A percentile compares a stretch with the other conserved stretches of the same genome.
Evolutionary conservation across 2,888 invertebrate species (phyloP).

Genomic region (Elysia crispata): DNA sequence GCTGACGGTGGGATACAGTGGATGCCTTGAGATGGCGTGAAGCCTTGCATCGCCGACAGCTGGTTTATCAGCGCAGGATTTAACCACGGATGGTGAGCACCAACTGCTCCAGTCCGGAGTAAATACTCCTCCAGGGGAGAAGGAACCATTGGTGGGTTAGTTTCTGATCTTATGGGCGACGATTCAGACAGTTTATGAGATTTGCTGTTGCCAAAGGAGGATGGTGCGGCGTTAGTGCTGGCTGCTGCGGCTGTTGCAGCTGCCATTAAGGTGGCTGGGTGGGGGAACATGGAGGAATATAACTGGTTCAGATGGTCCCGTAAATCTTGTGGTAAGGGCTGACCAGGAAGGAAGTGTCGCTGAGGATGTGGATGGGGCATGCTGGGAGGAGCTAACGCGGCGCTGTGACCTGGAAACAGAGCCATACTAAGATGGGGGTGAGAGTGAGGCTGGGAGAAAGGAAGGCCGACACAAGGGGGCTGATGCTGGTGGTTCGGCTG

Average conservation of each 20-base stretch:
- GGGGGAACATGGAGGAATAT: not conserved
- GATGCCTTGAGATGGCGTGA: too few species aligned
- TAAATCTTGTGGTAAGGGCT: not conserved
- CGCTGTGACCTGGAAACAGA: not conserved
- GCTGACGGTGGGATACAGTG: slow-evolving; percentile 1
- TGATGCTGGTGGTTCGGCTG: too few species aligned
- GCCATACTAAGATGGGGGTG: too few species aligned
- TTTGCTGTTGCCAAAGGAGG: slow-evolving; percentile 11
- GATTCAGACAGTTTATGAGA: slow-evolving; percentile 50
- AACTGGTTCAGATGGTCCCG: not conserved
- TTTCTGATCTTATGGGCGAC: slow-evolving; percentile 53
- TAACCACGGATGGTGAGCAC: slow-evolving; percentile 30
- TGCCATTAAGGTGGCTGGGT: not conserved
- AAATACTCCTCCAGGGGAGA: slow-evolving; percentile 19
- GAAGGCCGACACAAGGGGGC: too few species aligned
- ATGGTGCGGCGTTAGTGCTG: slow-evolving; percentile 25
- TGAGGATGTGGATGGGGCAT: not conserved
- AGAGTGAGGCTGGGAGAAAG: too few species aligned
- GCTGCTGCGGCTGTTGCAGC: slow-evolving; percentile 16
- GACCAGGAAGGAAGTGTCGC: not conserved
- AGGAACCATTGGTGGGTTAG: slow-evolving; percentile 43
- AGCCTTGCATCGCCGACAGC: not conserved
- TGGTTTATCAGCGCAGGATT: slow-evolving; percentile 18
- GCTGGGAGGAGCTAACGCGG: not conserved
- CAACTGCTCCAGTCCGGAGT: not conserved